Conservation (phyloP, 2,113 vertebrate genomes). For the Malurus alboscapulatus region DNA sequence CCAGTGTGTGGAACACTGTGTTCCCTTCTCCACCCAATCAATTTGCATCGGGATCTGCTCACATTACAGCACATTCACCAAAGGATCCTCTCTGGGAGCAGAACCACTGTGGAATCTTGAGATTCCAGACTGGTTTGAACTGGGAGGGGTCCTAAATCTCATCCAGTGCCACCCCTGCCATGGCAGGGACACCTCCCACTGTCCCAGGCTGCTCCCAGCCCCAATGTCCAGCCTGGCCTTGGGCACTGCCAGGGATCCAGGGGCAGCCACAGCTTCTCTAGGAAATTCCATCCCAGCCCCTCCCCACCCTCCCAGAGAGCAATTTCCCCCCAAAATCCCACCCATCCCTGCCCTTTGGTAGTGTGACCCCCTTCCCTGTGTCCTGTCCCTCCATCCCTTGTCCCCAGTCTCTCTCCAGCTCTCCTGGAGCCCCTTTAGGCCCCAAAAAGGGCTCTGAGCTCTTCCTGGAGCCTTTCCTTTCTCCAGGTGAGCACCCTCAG, state of each 20-base stretch:
- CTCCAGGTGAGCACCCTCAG: background rate
- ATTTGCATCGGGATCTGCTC: background rate
- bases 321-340: rapidly evolving
- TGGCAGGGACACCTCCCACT: background rate
- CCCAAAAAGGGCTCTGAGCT: rapidly evolving
- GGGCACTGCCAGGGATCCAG: background rate
- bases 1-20: background rate
- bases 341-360: rapidly evolving
- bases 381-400: background rate
- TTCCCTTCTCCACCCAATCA: background rate
- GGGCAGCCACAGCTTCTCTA: background rate
- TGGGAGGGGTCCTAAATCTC: background rate
- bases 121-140: background rate
- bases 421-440: background rate
- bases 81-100: background rate
- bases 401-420: background rate
- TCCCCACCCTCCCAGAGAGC: rapidly evolving
- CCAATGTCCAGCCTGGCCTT: background rate
- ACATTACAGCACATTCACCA: rapidly evolving
- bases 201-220: background rate
- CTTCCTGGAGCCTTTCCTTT: background rate
- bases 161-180: background rate
- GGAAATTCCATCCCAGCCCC: background rate
- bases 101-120: rapidly evolving
- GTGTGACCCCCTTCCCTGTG: background rate